Conservation (phyloP, 2,113 vertebrate species). For the Mionectes macconnelli region DNA sequence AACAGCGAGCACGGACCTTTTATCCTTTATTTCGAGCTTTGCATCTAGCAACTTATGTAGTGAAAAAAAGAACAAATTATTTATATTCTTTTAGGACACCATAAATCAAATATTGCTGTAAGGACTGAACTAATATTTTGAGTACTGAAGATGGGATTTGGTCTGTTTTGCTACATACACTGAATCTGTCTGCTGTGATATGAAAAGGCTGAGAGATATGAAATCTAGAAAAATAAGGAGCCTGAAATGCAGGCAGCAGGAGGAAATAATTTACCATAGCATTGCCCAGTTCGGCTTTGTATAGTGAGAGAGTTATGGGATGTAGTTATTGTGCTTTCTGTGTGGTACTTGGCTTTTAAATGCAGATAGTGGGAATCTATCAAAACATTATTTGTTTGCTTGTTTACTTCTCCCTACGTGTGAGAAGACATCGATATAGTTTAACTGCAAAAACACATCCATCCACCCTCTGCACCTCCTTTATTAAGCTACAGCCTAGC, state of each 20-base stretch:
- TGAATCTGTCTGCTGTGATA: not conserved
- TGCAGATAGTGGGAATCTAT: not conserved
- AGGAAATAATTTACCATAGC: not conserved
- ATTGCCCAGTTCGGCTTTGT: not conserved
- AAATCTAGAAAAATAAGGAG: not conserved
- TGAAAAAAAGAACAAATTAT: conserved; percentile 35
- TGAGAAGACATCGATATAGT: not conserved
- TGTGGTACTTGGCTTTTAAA: not conserved
- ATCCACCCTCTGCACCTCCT: not conserved
- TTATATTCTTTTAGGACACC: conserved; percentile 37
- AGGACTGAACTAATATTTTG: conserved; percentile 26
- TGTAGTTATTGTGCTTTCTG: not conserved
- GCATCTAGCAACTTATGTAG: not conserved
- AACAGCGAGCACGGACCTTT: conserved; percentile 55
- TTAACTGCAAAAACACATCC: not conserved
- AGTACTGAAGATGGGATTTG: not conserved
- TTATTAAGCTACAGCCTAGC: not conserved
- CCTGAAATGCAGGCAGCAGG: not conserved
- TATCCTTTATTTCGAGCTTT: conserved; percentile 18
- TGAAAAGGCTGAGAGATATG: not conserved
- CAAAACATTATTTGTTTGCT: not conserved
- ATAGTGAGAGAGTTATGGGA: not conserved
- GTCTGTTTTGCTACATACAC: not conserved
- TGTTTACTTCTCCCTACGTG: not conserved
- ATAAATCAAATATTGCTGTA: conserved; percentile 40